A percentile compares a stretch with the other conserved stretches of the same genome.
These are phyloP conservation scores for Rhincodon typus DNA, from an alignment of 2,797 vertebrate species.

Conservation along the genomic window DNA sequence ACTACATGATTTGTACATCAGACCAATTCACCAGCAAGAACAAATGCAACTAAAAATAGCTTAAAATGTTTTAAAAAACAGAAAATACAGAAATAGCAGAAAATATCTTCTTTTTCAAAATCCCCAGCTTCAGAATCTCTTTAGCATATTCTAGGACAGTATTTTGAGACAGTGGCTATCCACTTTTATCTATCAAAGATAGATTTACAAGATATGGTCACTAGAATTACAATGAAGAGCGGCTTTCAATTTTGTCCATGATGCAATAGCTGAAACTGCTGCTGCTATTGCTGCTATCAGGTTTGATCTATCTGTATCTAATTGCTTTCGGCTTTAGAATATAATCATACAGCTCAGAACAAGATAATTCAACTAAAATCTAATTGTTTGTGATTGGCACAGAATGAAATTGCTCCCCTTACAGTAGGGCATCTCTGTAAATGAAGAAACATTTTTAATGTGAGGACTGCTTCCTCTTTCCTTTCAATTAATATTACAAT, in stretches of 20 bases:
- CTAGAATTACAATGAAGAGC: background rate
- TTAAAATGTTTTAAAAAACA: background rate
- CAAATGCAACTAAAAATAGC: background rate
- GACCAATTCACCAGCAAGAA: background rate
- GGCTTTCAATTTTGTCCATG: background rate
- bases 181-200: background rate
- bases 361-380: background rate
- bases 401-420: background rate
- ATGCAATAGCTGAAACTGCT: background rate
- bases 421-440: no score
- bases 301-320: background rate
- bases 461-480: background rate
- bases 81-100: background rate
- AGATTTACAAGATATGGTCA: background rate
- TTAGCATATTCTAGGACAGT: background rate
- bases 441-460: background rate
- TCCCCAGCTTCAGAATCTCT: background rate
- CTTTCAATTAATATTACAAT: background rate
- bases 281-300: background rate
- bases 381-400: background rate
- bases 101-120: background rate
- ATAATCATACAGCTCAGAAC: background rate
- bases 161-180: background rate
- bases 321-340: background rate
- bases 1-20: background rate